These are phyloP conservation scores for Sinosuthora webbiana DNA, from an alignment of 2,113 vertebrate genomes.

Conservation along the genomic window DNA sequence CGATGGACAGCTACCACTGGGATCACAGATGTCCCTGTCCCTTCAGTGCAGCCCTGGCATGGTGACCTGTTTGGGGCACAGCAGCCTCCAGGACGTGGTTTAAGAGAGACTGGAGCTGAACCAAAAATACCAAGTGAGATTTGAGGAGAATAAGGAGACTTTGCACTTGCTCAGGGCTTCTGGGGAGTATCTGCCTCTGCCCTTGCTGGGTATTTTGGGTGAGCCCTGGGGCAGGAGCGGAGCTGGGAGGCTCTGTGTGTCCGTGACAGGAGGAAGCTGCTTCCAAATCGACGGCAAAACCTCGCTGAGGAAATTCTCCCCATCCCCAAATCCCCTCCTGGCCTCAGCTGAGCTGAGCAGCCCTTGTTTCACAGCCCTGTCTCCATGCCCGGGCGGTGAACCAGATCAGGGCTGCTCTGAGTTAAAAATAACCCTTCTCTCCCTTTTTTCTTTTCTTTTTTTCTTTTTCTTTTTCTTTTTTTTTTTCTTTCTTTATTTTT, in stretches of 20 bases:
- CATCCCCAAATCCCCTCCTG: not conserved
- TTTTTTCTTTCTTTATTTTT: not conserved
- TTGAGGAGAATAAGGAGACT: not conserved
- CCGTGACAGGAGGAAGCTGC: rapidly evolving
- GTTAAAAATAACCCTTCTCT: conserved; percentile 39
- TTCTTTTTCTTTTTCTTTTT: too few relatives aligned
- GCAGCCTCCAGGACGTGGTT: not conserved
- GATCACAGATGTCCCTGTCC: not conserved
- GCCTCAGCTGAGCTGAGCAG: not conserved
- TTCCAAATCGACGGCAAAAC: not conserved
- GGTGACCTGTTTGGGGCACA: not conserved
- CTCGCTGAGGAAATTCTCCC: rapidly evolving
- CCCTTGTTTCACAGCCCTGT: not conserved
- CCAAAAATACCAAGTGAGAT: not conserved
- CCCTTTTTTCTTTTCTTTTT: too few relatives aligned
- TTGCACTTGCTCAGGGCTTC: not conserved
- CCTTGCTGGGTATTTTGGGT: not conserved
- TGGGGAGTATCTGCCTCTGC: not conserved
- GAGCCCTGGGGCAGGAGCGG: not conserved
- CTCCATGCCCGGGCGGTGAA: not conserved
- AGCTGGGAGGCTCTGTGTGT: not conserved
- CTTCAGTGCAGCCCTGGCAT: rapidly evolving
- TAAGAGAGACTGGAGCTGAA: rapidly evolving
- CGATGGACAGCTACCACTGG: not conserved
- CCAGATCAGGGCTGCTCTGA: not conserved